Base-by-base conservation (phyloP, 2,888 invertebrate species). In the Zygogramma bicolorata region DNA sequence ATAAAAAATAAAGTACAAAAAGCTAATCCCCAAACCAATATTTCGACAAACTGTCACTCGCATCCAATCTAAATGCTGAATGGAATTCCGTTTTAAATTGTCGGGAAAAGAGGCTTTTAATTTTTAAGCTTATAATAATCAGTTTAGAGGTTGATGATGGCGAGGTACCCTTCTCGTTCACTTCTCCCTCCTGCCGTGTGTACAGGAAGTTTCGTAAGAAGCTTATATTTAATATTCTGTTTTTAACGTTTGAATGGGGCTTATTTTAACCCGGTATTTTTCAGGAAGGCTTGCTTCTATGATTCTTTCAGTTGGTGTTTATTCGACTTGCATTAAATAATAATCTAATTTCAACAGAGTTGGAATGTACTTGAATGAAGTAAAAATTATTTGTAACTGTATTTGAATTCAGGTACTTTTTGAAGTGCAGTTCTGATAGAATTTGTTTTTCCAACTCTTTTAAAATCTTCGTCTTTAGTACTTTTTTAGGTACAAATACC, bases 161-260 rank as follows among this genome's bases (percentile, higher is more conserved):
- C 61, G 68, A 53, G 74, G 65, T 46, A 49, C 58, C 69, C 69
- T 65, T 68, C 71, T 71, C 67, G 34, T n/a, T 71, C 61, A 68
- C 63, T 46, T 40, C 42, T 61, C 59, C 61, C 38, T 66, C 46
- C 58, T n/a, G 31, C 46, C 20, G 42, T 46, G 63, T 65, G 49
- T 66, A 53, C 77, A 68, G 77, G 77, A 77, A 78, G 76, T 76
- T 76, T 46, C 49, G 68, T 78, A 78, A 76, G 76, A 70, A 71
- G 78, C 71, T 78, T 78, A 78, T 75, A 75, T 76, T 76, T 77
- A 78, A 78, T 77, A 77, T 76, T 78, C 78, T 68, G 73, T 75
- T 75, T 75, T 77, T 75, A 75, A 76, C 72, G 75, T 75, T 71
- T 67, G 27, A 71, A 71, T 68, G 42, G 59, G 72, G 73, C 65